Evolutionary conservation across 2,113 vertebrate species (phyloP), one percentile per base, ranked within the genome.

Genomic region (Gymnocephalus cernua): DNA sequence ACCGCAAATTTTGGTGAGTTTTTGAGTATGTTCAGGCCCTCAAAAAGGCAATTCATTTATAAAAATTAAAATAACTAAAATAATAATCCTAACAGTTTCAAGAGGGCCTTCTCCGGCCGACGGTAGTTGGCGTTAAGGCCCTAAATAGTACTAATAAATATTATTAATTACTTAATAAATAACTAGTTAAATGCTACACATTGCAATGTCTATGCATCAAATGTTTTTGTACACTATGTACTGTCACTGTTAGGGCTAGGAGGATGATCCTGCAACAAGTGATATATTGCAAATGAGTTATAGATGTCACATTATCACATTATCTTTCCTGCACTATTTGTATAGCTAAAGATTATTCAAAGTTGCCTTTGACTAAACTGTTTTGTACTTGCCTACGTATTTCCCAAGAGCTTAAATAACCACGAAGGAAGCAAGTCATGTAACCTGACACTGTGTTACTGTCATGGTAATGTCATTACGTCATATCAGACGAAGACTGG

Each of bases 401-500:
- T 54, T 29, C 8, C 23, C 29, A 29, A 50, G 2, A 61, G 38
- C 65, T 66, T 6, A 8, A 65, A 50, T 15, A 27, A 29, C 27
- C 29, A 58, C 4, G 19, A 70, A 50, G 6, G 1, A 50, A 79
- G 73, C 51, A 74, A 25, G 57, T 27, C 19, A 61, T 41, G 44
- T 41, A 18, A 15, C 19, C 44, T 6, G 11, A 13, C 41, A 8
- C 64, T 71, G 74, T 64, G 67, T 62, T 27, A 45, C 25, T 27
- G 21, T 51, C 57, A 74, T 58, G 15, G 29, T 38, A 2, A 74
- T 73, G 57, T 61, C 57, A 75, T 48, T 61, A 23, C n/a, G 0
- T 70, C 58, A 69, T 3, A 57, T 50, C 21, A 19, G 61, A 41
- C 32, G 44, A 66, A 44, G 23, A 77, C 41, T 45, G 57, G 16